These are phyloP conservation scores for Diceros bicornis DNA, from an alignment of 2,797 vertebrate species.

Conservation along the genomic window DNA sequence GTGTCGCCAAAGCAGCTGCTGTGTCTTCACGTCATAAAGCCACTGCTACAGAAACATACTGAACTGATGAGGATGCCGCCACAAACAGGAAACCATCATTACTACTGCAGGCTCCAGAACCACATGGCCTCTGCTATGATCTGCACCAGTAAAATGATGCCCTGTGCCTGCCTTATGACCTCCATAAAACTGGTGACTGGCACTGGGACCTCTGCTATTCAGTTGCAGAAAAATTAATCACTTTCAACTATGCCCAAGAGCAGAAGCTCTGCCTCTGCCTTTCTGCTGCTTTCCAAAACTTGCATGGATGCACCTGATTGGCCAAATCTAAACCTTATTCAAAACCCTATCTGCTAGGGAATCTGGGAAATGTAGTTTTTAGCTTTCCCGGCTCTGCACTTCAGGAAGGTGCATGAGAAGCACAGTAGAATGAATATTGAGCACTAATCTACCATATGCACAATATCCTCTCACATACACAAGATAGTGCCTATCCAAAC, in stretches of 20 bases:
- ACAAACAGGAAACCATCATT: slow-evolving; percentile 33
- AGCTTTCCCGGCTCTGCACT: background rate
- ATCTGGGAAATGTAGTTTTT: slow-evolving; percentile 62
- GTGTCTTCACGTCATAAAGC: background rate
- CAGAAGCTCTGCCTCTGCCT: background rate
- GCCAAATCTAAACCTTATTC: slow-evolving; percentile 26
- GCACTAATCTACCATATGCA: background rate
- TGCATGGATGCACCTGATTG: background rate
- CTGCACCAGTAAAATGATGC: background rate
- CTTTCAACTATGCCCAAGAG: background rate
- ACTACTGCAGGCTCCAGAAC: background rate
- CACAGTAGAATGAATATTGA: background rate
- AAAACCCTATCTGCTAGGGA: background rate
- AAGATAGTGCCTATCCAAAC: background rate
- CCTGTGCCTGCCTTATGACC: background rate
- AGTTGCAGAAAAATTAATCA: background rate
- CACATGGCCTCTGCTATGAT: background rate
- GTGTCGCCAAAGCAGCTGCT: slow-evolving; percentile 49
- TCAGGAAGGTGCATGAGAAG: background rate
- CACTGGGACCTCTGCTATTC: background rate
- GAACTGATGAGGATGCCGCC: background rate
- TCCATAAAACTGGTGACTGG: background rate
- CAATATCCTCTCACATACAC: background rate
- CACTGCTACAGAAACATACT: background rate
- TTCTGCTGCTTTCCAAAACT: background rate